Conservation (phyloP, 2,888 invertebrate genomes). For the Miltochrista miniata region DNA sequence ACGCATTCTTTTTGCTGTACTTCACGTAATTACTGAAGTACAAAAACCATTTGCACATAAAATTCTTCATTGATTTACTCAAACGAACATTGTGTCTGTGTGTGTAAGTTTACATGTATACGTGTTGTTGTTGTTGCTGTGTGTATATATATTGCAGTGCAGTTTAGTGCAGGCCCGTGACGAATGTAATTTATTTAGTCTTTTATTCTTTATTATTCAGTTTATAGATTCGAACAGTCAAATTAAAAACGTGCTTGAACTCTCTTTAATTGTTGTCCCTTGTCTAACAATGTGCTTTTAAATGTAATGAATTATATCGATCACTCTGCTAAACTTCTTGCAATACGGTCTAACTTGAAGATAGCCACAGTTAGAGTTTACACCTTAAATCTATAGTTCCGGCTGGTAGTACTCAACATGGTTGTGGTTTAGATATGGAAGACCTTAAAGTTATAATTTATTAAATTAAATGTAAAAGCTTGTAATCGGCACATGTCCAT, state of each 20-base stretch:
- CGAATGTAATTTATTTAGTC: slow-evolving; percentile 22
- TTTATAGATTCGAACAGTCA: slow-evolving; percentile 20
- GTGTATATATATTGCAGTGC: slow-evolving; percentile 13
- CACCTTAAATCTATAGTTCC: too few species aligned
- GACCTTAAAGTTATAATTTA: too few species aligned
- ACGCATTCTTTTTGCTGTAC: slow-evolving; percentile 56
- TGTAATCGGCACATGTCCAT: too few species aligned
- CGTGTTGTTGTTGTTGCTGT: neutral
- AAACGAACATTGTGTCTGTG: slow-evolving; percentile 13
- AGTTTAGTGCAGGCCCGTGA: slow-evolving; percentile 16
- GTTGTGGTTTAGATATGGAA: too few species aligned
- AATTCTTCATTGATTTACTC: slow-evolving; percentile 48
- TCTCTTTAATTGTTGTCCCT: neutral
- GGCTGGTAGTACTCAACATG: too few species aligned
- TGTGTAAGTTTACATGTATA: slow-evolving; percentile 6
- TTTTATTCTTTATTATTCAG: slow-evolving; percentile 18
- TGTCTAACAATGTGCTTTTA: neutral
- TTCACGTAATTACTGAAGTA: slow-evolving; percentile 51
- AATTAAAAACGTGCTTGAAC: slow-evolving; percentile 20
- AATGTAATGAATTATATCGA: too few species aligned
- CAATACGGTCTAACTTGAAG: too few species aligned
- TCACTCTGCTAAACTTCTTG: too few species aligned
- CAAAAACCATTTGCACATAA: slow-evolving; percentile 52
- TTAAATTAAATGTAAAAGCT: too few species aligned
- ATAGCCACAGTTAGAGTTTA: too few species aligned